These are phyloP conservation scores for Torymus texanus DNA, from an alignment of 2,888 invertebrate genomes.

Conservation along the genomic window DNA sequence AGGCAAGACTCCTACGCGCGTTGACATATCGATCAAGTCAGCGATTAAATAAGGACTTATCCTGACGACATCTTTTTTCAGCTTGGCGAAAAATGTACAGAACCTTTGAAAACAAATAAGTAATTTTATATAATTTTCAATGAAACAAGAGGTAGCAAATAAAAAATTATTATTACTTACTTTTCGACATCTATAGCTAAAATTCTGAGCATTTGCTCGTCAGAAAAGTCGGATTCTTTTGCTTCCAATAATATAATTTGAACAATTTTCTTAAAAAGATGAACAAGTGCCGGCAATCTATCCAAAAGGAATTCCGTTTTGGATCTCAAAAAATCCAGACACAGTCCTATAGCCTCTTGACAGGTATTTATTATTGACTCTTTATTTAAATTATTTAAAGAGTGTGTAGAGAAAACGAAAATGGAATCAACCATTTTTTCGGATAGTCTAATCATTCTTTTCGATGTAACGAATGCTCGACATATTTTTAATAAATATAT, in stretches of 20 bases:
- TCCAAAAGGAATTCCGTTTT: conserved; percentile 63
- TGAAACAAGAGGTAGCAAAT: conserved; percentile 24
- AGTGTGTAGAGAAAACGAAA: conserved; percentile 60
- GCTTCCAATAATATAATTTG: conserved; percentile 62
- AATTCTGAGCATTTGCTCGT: conserved; percentile 61
- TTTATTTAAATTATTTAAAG: conserved; percentile 48
- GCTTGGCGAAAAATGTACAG: conserved; percentile 60
- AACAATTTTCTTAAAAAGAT: conserved; percentile 64
- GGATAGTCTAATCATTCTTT: conserved; percentile 55
- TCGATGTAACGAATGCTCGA: conserved; percentile 42
- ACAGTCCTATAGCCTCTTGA: conserved; percentile 63
- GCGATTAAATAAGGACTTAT: conserved; percentile 68
- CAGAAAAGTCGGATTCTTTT: conserved; percentile 54
- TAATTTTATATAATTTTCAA: conserved; percentile 24
- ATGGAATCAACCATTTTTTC: conserved; percentile 64
- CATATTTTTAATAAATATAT: conserved; percentile 44
- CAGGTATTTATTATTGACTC: conserved; percentile 57
- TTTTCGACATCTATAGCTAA: conserved; percentile 68
- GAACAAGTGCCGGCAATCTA: conserved; percentile 64
- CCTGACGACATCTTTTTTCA: conserved; percentile 67
- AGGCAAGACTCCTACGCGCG: conserved; percentile 62
- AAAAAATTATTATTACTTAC: conserved; percentile 60
- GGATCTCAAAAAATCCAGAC: conserved; percentile 63
- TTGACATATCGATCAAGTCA: conserved; percentile 67
- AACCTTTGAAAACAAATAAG: conserved; percentile 42